Evolutionary conservation across 2,888 invertebrate species (phyloP).

Genomic region (Brachyptera putata): DNA sequence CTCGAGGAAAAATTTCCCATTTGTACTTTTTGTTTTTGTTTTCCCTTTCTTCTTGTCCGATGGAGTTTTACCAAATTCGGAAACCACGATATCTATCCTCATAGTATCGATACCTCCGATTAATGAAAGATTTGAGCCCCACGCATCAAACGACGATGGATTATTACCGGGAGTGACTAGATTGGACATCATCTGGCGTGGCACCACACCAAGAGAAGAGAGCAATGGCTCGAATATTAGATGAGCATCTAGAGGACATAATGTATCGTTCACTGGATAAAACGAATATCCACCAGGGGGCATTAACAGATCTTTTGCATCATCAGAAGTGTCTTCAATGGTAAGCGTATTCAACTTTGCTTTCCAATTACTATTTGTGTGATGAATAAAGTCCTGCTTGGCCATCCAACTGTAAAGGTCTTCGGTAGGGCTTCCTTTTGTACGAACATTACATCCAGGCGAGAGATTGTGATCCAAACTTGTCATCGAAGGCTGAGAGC

Average conservation of each 20-base stretch:
- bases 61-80: slow-evolving; percentile 70
- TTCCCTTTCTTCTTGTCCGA: slow-evolving; percentile 48
- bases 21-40: slow-evolving; percentile 3
- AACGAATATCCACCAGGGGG: slow-evolving; percentile 55
- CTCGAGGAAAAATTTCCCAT: slow-evolving; percentile 51
- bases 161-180: slow-evolving; percentile 26
- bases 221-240: slow-evolving; percentile 89
- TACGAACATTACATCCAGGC: slow-evolving; percentile 10
- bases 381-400: slow-evolving; percentile 60
- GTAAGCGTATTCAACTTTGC: slow-evolving; percentile 46
- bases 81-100: slow-evolving; percentile 91
- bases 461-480: slow-evolving; percentile 42
- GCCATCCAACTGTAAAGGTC: slow-evolving; percentile 97
- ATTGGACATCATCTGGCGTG: slow-evolving; percentile 66
- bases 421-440: slow-evolving; percentile 50
- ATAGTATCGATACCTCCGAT: slow-evolving; percentile 82
- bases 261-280: slow-evolving; percentile 76
- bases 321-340: slow-evolving; percentile 42
- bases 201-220: slow-evolving; percentile 84
- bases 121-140: slow-evolving; percentile 80
- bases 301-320: slow-evolving; percentile 36
- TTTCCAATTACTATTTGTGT: slow-evolving; percentile 3
- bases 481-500: slow-evolving; percentile 44
- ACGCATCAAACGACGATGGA: slow-evolving; percentile 70
- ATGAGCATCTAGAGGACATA: slow-evolving; percentile 85